Evolutionary conservation across 2,797 vertebrate species (phyloP).

Genomic region (Epinephelus awoara): DNA sequence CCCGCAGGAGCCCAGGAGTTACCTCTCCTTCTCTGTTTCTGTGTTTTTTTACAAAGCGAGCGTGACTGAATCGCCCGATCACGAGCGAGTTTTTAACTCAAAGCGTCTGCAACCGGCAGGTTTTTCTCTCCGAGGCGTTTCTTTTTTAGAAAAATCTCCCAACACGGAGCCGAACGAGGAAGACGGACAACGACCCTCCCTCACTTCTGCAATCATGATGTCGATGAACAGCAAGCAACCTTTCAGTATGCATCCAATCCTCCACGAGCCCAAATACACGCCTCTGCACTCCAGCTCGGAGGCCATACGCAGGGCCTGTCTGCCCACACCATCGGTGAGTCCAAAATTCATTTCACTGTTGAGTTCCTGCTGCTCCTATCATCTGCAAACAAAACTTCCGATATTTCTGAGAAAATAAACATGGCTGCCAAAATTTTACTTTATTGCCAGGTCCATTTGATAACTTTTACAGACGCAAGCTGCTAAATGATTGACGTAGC

Average conservation of each 20-base stretch:
- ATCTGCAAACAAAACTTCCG: fast-evolving
- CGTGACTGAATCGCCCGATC: not conserved
- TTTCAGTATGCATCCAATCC: slow-evolving; percentile 94
- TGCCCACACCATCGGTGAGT: slow-evolving; percentile 92
- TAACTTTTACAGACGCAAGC: not conserved
- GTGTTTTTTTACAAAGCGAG: not conserved
- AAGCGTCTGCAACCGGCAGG: slow-evolving; percentile 18
- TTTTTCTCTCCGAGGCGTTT: slow-evolving; percentile 47
- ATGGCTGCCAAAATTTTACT: not conserved
- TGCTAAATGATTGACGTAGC: not conserved
- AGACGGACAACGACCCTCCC: slow-evolving; percentile 71
- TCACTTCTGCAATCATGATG: slow-evolving; percentile 90
- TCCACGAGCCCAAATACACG: slow-evolving; percentile 93
- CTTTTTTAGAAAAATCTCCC: slow-evolving; percentile 34
- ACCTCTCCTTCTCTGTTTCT: slow-evolving; percentile 28
- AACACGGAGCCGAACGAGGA: slow-evolving; percentile 75
- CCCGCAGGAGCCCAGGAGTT: slow-evolving; percentile 64
- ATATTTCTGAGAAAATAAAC: fast-evolving
- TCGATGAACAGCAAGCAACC: slow-evolving; percentile 97
- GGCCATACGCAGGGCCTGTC: slow-evolving; percentile 92
- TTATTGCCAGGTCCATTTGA: not conserved
- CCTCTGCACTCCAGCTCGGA: slow-evolving; percentile 93
- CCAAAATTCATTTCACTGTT: not conserved
- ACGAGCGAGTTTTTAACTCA: slow-evolving; percentile 5
- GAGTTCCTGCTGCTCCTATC: not conserved